Percentiles rank a stretch among this genome's conserved stretches.
Conservation (phyloP, 2,797 vertebrate species). For the Cossypha dichroa region DNA sequence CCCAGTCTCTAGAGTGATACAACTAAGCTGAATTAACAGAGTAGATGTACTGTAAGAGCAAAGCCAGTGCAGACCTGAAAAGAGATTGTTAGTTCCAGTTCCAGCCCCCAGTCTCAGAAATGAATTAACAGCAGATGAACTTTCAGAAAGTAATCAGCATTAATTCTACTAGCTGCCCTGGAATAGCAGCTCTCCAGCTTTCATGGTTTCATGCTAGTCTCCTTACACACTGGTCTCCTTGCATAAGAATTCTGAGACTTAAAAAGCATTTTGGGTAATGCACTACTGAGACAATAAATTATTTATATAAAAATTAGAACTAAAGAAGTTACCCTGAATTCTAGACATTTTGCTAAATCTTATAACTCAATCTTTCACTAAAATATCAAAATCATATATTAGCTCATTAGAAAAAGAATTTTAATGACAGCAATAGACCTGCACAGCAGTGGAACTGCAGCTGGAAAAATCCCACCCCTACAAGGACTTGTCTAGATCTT, state of each 20-base stretch:
- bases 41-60: background rate
- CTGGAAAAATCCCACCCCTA: background rate
- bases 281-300: background rate
- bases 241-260: background rate
- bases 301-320: background rate
- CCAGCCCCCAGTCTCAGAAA: background rate
- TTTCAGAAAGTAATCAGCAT: background rate
- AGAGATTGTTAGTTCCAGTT: background rate
- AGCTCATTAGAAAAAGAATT: background rate
- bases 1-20: background rate
- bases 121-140: background rate
- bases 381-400: background rate
- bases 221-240: background rate
- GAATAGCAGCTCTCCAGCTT: background rate
- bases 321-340: background rate
- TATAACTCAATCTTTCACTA: background rate
- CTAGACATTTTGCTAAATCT: background rate
- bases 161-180: background rate
- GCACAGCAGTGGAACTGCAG: background rate
- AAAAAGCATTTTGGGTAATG: background rate
- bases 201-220: background rate
- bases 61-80: background rate
- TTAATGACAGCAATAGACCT: background rate
- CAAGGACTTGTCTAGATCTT: background rate
- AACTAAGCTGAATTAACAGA: background rate